These are phyloP conservation scores for Garrulus glandarius DNA, from an alignment of 2,797 vertebrate genomes.

Conservation along the genomic window DNA sequence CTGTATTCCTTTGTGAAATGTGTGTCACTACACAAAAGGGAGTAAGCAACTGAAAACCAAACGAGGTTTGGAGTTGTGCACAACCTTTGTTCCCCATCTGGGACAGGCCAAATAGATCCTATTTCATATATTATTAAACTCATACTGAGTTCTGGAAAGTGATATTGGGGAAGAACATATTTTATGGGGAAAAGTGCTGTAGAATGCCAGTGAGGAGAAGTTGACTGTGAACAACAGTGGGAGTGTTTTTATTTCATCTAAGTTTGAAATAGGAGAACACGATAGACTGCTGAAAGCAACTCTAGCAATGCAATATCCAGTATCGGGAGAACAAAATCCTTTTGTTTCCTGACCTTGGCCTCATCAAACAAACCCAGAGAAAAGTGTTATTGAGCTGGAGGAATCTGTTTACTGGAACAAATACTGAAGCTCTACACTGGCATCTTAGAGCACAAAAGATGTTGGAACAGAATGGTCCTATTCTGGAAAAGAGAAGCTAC, in stretches of 20 bases:
- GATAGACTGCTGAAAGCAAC: constrained; percentile 23
- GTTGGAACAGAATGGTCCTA: neutral
- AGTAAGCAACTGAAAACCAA: constrained; percentile 13
- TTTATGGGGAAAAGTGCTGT: neutral
- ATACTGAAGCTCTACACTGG: neutral
- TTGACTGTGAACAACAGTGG: neutral
- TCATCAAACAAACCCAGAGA: constrained; percentile 49
- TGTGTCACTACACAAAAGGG: neutral
- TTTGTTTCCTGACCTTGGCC: constrained; percentile 59
- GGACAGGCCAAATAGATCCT: neutral
- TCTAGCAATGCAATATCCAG: constrained; percentile 42
- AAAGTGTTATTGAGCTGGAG: constrained; percentile 46
- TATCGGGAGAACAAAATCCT: constrained; percentile 58
- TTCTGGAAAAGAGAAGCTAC: neutral
- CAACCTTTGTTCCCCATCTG: neutral
- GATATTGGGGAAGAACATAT: neutral
- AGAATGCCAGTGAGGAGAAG: neutral
- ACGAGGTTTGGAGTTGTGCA: neutral
- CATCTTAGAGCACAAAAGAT: neutral
- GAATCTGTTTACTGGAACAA: constrained; percentile 52
- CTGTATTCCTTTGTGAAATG: neutral
- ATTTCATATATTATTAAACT: constrained; percentile 21
- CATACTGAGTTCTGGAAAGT: neutral
- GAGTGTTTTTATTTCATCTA: constrained; percentile 16
- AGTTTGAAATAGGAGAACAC: constrained; percentile 54